Conservation (phyloP, 2,888 invertebrate species). For the Hydroisotoma schaefferi region DNA sequence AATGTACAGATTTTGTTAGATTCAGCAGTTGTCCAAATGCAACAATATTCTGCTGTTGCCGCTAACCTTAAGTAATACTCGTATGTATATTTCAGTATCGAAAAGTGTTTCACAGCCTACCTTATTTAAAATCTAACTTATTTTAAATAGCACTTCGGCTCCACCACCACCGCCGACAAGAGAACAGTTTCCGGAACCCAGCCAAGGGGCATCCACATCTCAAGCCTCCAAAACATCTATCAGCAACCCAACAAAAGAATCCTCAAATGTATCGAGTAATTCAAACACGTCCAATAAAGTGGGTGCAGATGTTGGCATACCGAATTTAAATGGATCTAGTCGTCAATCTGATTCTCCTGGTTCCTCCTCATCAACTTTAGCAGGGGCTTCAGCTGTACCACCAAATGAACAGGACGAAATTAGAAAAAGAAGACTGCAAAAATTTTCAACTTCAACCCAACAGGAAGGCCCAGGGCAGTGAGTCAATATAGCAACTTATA, state of each 20-base stretch:
- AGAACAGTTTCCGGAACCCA: no score
- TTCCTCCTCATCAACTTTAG: slow-evolving; percentile 7
- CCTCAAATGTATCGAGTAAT: no score
- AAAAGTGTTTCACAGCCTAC: no score
- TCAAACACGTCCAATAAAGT: background rate
- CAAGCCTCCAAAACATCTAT: no score
- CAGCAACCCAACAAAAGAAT: no score
- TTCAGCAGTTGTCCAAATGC: slow-evolving; percentile 89
- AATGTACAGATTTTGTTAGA: slow-evolving; percentile 88
- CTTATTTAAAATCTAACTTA: no score
- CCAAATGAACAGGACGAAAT: slow-evolving; percentile 58
- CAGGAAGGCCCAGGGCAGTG: background rate
- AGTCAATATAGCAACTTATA: background rate
- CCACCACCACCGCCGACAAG: no score
- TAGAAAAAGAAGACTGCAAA: slow-evolving; percentile 71
- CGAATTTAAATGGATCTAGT: slow-evolving; percentile 4
- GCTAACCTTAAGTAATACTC: slow-evolving; percentile 31
- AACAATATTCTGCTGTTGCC: slow-evolving; percentile 69
- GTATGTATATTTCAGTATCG: no score
- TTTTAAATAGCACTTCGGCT: no score
- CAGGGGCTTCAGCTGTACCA: slow-evolving; percentile 16
- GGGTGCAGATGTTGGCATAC: background rate
- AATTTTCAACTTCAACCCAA: slow-evolving; percentile 56
- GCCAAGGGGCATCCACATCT: no score
- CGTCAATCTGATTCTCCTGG: slow-evolving; percentile 4